phyloP scores from a whole-genome alignment of 2,888 invertebrate species.

The Caenorhabditis imperialis region DNA sequence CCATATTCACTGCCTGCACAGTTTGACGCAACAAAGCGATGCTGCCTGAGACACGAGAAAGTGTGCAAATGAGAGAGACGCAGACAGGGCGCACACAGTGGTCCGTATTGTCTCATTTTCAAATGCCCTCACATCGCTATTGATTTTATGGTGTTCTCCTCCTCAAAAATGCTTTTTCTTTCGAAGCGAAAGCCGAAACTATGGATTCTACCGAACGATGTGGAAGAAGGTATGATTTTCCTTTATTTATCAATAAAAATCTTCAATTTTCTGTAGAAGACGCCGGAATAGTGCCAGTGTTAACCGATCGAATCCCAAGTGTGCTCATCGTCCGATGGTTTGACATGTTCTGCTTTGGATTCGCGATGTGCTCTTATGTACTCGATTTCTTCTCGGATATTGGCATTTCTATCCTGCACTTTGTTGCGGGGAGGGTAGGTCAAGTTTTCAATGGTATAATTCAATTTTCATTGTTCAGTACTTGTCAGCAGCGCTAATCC shows the following conservation, averaged over 20 bases:
- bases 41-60: not conserved
- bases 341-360: slow-evolving; percentile 67
- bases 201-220: not conserved
- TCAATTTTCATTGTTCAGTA: slow-evolving; percentile 30
- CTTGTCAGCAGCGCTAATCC: slow-evolving; percentile 38
- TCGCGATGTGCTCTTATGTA: slow-evolving; percentile 67
- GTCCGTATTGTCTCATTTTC: slow-evolving; percentile 8
- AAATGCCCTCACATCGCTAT: not conserved
- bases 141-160: not conserved
- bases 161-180: not conserved
- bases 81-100: not conserved
- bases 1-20: not conserved
- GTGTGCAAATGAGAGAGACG: slow-evolving; percentile 11
- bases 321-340: slow-evolving; percentile 58
- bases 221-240: slow-evolving; percentile 13
- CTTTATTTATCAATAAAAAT: not conserved
- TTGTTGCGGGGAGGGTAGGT: slow-evolving; percentile 57
- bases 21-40: not conserved
- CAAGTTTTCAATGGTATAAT: not conserved
- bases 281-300: slow-evolving; percentile 36
- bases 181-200: slow-evolving; percentile 5
- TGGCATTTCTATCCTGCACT: slow-evolving; percentile 58
- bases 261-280: slow-evolving; percentile 39
- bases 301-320: slow-evolving; percentile 65
- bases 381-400: slow-evolving; percentile 65